Evolutionary conservation across 2,888 invertebrate genomes (phyloP), one percentile per base, ranked within the genome.

Genomic region (Ectemnius lituratus): DNA sequence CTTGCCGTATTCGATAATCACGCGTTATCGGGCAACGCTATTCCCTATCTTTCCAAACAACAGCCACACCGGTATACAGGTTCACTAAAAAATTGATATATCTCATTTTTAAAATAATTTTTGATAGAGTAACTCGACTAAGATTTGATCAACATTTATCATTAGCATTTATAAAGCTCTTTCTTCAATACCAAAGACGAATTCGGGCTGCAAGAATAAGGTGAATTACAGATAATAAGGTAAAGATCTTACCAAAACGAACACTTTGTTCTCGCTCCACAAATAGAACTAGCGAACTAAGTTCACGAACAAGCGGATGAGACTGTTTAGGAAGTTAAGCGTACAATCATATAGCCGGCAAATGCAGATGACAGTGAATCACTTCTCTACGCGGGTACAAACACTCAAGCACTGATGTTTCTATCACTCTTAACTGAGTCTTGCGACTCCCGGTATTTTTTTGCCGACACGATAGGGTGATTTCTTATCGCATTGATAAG

Each of bases 371-470:
- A 74, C 60, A 58, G 58, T 75, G 69, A 73, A 80, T 78, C 69
- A 69, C 57, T 61, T 62, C 52, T 49, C 60, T 8, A 56, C 27
- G 68, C 69, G 76, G 72, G 76, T 62, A 57, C 58, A 70, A 78
- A 73, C 67, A 78, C 59, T 23, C 27, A 66, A 58, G 73, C 64
- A 78, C 70, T 78, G 68, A 80, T 65, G 70, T 73, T 80, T 76
- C 76, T 62, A 60, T 69, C 57, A 49, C 13, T 16, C 14, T 16
- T 65, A 58, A 70, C 67, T 14, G 46, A n/a, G 14, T 23, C 23
- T 6, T 45, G 49, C 28, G 45, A 28, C 45, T 56, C n/a, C 0
- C 52, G 14, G 18, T 65, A 46, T 61, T 23, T 65, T 58, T 65
- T 56, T 45, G 16, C 16, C 11, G 11, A 70, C 23, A 28, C 59